Evolutionary conservation across 2,113 vertebrate species (phyloP).

Genomic region (Tetraodon nigroviridis): DNA sequence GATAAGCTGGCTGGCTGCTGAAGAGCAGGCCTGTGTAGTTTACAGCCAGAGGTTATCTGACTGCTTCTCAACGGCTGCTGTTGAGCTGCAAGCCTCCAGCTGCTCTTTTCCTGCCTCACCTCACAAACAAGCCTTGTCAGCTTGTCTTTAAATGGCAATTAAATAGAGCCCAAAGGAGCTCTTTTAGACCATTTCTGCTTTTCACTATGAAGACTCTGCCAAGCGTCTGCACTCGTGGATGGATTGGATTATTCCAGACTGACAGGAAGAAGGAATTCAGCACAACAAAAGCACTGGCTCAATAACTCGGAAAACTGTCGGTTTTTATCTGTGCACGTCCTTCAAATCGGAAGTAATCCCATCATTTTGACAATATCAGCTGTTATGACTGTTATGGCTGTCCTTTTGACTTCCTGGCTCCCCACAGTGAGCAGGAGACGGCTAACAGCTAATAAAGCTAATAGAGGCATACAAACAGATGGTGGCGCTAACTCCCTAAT

Average conservation of each 20-base stretch:
- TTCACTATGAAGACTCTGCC: conserved; percentile 38
- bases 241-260: conserved; percentile 60
- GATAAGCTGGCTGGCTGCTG: conserved; percentile 31
- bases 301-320: conserved; percentile 31
- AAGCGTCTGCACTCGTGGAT: conserved; percentile 50
- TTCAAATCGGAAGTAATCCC: neutral
- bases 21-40: conserved; percentile 21
- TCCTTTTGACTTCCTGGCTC: neutral
- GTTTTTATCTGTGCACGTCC: conserved; percentile 23
- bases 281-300: conserved; percentile 17
- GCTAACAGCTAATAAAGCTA: conserved; percentile 64
- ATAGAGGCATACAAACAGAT: conserved; percentile 76
- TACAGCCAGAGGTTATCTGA: conserved; percentile 58
- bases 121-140: neutral
- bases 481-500: conserved; percentile 67
- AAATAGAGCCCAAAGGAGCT: conserved; percentile 15
- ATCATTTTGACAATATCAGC: conserved; percentile 12
- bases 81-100: conserved; percentile 30
- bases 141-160: conserved; percentile 23
- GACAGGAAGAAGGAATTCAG: conserved; percentile 41
- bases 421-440: conserved; percentile 59
- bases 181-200: conserved; percentile 38
- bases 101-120: conserved; percentile 11
- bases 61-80: conserved; percentile 31
- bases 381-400: neutral